Percentiles rank a stretch among this genome's conserved stretches.
These are phyloP conservation scores for Zenarchopterus dispar DNA, from an alignment of 2,797 vertebrate genomes.

Conservation along the genomic window DNA sequence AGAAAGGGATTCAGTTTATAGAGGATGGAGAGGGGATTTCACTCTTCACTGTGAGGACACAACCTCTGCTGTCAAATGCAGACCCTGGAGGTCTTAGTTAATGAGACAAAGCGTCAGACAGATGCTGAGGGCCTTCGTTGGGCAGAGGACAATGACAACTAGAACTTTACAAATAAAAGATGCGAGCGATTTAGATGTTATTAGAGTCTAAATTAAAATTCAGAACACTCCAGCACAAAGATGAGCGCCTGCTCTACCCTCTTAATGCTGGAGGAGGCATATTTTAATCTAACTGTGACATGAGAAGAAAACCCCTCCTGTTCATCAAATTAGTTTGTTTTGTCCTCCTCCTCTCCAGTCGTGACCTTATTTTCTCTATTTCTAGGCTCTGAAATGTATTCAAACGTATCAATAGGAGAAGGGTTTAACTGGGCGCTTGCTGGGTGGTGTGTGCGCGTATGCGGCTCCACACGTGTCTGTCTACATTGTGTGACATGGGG, in stretches of 20 bases:
- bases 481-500: constrained; percentile 33
- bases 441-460: constrained; percentile 1
- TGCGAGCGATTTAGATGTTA: too few species aligned
- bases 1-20: background rate
- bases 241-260: too few species aligned
- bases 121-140: constrained; percentile 54
- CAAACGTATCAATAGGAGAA: background rate
- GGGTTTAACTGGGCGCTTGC: background rate
- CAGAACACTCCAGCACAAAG: too few species aligned
- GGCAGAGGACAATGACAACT: constrained; percentile 28
- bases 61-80: constrained; percentile 56
- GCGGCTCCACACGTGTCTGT: constrained; percentile 41
- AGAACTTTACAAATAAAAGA: background rate
- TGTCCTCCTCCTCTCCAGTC: too few species aligned
- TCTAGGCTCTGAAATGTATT: background rate
- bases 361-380: background rate
- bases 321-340: too few species aligned
- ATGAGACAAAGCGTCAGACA: constrained; percentile 52
- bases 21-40: constrained; percentile 21
- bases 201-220: too few species aligned
- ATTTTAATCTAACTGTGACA: too few species aligned
- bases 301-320: too few species aligned
- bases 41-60: constrained; percentile 43
- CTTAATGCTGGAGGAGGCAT: too few species aligned
- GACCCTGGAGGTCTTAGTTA: constrained; percentile 40